phyloP scores from a whole-genome alignment of 1,140 invertebrate genomes.

The Ectropis grisescens region DNA sequence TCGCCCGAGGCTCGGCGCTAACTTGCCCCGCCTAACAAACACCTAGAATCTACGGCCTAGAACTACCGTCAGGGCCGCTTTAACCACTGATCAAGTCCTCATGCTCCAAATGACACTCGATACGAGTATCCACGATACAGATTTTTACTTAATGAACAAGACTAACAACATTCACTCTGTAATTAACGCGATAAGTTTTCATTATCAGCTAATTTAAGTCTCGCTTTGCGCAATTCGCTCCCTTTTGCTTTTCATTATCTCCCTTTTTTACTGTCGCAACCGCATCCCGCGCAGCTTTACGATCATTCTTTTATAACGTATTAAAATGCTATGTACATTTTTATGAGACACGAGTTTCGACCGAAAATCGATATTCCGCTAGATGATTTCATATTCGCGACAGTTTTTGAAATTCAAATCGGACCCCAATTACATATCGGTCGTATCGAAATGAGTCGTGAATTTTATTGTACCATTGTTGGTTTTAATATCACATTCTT shows the following conservation, averaged over 20 bases:
- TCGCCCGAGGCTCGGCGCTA: conserved; percentile 24
- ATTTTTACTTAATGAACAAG: conserved; percentile 36
- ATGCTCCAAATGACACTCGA: conserved; percentile 26
- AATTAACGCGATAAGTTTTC: conserved; percentile 22
- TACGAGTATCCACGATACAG: conserved; percentile 28
- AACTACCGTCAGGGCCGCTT: no score
- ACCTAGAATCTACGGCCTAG: no score
- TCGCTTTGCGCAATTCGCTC: conserved; percentile 13
- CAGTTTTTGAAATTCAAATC: no score
- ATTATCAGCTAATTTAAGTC: conserved; percentile 26
- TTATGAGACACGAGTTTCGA: not conserved
- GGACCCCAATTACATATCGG: no score
- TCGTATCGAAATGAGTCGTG: no score
- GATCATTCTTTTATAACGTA: conserved; percentile 1
- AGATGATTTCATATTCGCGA: no score
- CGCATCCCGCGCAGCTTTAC: no score
- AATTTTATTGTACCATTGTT: conserved; percentile 15
- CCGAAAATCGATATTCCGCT: no score
- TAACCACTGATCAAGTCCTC: conserved; percentile 16
- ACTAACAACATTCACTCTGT: conserved; percentile 36
- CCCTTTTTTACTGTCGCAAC: conserved; percentile 1
- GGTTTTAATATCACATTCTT: conserved; percentile 19
- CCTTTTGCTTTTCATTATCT: conserved; percentile 5
- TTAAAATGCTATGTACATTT: not conserved
- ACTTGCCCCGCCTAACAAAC: no score